Percentiles rank a stretch among this genome's conserved stretches.
These are phyloP conservation scores for Rhinoraja longicauda DNA, from an alignment of 2,797 vertebrate genomes.

Conservation along the genomic window DNA sequence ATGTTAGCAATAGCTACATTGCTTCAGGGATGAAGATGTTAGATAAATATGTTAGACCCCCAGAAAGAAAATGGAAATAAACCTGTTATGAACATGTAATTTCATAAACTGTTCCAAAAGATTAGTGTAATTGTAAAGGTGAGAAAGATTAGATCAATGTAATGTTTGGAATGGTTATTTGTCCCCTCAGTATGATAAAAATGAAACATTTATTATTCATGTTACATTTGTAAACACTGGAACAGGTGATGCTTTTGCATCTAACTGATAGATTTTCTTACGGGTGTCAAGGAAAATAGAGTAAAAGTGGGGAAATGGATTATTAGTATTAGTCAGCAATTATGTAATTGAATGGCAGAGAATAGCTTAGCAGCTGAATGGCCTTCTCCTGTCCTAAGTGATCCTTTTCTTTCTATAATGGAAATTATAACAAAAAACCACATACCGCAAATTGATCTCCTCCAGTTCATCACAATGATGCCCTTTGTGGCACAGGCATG, in stretches of 20 bases:
- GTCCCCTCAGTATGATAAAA: too few species aligned
- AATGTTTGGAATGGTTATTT: too few species aligned
- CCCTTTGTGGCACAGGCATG: slow-evolving; percentile 59
- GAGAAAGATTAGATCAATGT: too few species aligned
- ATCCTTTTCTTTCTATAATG: neutral
- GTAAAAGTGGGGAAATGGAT: neutral
- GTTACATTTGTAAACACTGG: neutral
- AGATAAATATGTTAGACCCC: neutral
- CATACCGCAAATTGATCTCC: slow-evolving; percentile 56
- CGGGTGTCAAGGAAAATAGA: neutral
- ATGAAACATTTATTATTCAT: too few species aligned
- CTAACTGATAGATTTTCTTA: neutral
- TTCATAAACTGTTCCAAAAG: too few species aligned
- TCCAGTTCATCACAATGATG: slow-evolving; percentile 55
- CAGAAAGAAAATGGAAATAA: neutral
- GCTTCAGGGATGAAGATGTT: neutral
- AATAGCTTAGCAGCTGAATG: neutral
- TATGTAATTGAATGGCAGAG: neutral
- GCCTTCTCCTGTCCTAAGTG: neutral
- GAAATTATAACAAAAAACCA: neutral
- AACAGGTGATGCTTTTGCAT: neutral
- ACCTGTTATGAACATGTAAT: too few species aligned
- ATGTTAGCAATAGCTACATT: neutral
- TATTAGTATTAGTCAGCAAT: neutral
- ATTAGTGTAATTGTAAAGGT: too few species aligned